Conservation (phyloP, 2,113 vertebrate genomes). For the Grantiella picta region DNA sequence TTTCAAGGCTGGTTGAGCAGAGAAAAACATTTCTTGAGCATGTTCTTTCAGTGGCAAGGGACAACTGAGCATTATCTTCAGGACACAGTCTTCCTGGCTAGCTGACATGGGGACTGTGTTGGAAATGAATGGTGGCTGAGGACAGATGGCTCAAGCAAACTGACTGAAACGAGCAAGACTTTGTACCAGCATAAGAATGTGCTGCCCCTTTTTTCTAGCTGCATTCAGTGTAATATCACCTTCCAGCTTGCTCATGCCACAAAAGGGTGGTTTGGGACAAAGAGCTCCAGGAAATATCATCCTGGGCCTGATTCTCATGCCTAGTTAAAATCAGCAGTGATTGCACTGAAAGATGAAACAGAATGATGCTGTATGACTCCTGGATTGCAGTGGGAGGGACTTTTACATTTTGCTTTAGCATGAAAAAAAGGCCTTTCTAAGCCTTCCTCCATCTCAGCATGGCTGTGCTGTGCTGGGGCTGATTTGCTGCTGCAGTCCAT, state of each 20-base stretch:
- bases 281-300: not conserved
- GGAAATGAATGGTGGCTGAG: not conserved
- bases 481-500: not conserved
- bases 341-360: not conserved
- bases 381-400: not conserved
- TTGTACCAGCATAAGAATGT: not conserved
- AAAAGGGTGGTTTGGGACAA: not conserved
- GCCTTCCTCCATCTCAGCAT: not conserved
- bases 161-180: not conserved
- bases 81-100: not conserved
- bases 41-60: not conserved
- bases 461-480: not conserved
- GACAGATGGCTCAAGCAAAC: not conserved
- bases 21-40: not conserved
- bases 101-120: not conserved
- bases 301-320: not conserved
- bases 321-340: not conserved
- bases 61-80: slow-evolving; percentile 14
- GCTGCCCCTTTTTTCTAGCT: not conserved
- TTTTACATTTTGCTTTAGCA: not conserved
- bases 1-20: not conserved
- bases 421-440: not conserved
- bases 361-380: not conserved
- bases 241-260: not conserved
- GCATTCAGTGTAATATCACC: not conserved